Evolutionary conservation across 2,113 vertebrate species (phyloP).

Genomic region (Fukomys damarensis): DNA sequence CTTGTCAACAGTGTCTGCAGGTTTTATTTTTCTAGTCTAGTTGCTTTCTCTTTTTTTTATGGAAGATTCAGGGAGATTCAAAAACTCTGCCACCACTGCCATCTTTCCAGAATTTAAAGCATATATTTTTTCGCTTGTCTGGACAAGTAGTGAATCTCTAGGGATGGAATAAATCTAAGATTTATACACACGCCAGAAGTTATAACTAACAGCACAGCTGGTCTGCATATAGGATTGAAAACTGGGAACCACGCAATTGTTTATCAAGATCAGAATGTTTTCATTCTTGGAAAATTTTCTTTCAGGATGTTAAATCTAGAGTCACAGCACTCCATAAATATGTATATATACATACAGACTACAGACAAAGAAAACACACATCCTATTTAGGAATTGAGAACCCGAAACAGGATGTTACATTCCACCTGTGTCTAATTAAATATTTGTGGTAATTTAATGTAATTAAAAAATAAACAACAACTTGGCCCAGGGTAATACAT

Average conservation of each 20-base stretch:
- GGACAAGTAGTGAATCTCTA: slow-evolving; percentile 68
- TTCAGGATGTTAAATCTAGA: slow-evolving; percentile 60
- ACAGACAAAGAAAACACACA: background rate
- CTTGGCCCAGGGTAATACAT: slow-evolving; percentile 53
- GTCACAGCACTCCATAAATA: slow-evolving; percentile 48
- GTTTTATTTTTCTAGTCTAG: slow-evolving; percentile 16
- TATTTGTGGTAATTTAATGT: slow-evolving; percentile 72
- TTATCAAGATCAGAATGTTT: slow-evolving; percentile 73
- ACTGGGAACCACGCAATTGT: slow-evolving; percentile 71
- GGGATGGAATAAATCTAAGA: slow-evolving; percentile 62
- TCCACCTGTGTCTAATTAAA: slow-evolving; percentile 74
- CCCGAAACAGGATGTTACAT: background rate
- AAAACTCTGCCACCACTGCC: slow-evolving; percentile 31
- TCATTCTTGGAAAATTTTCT: slow-evolving; percentile 72
- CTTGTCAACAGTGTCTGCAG: background rate
- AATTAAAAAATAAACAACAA: slow-evolving; percentile 70
- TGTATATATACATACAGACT: slow-evolving; percentile 46
- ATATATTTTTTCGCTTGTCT: slow-evolving; percentile 64
- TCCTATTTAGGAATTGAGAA: slow-evolving; percentile 52
- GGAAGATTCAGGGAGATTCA: background rate
- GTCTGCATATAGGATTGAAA: slow-evolving; percentile 51
- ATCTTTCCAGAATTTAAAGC: slow-evolving; percentile 58
- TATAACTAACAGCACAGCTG: slow-evolving; percentile 74
- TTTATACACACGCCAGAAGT: slow-evolving; percentile 63
- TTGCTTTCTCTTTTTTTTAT: slow-evolving; percentile 11